Evolutionary conservation across 2,113 vertebrate species (phyloP).

Genomic region (Coturnix japonica): DNA sequence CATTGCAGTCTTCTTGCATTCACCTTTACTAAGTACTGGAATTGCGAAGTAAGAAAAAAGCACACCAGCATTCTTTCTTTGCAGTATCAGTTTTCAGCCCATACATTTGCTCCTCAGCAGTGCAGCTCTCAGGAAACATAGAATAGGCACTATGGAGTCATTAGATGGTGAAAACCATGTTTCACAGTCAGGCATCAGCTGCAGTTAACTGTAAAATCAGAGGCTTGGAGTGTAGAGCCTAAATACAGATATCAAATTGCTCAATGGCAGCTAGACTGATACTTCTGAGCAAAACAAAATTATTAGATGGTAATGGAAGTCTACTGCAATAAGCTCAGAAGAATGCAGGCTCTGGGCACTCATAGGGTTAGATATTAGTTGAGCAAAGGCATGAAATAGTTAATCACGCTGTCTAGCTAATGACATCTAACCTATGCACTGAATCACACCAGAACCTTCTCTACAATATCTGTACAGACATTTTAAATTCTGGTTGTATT

Average conservation of each 20-base stretch:
- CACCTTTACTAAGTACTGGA: background rate
- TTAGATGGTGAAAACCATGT: background rate
- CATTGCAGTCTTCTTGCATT: background rate
- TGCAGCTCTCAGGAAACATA: background rate
- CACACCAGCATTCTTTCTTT: background rate
- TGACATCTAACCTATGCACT: background rate
- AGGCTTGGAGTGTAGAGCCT: background rate
- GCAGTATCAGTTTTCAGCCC: background rate
- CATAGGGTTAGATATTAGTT: background rate
- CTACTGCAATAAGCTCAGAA: background rate
- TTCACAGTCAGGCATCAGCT: background rate
- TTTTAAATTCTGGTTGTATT: background rate
- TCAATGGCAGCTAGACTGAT: background rate
- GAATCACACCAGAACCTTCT: background rate
- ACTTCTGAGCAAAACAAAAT: background rate
- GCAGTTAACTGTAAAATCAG: background rate
- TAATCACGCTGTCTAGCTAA: background rate
- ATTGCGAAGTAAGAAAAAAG: background rate
- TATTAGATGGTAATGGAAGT: background rate
- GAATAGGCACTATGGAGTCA: background rate
- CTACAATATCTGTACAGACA: background rate
- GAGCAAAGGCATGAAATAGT: conserved; percentile 6
- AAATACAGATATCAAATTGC: background rate
- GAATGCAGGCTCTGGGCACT: background rate
- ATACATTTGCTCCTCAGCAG: background rate